Conservation (phyloP, 1,140 invertebrate species). For the Nephila pilipes region DNA sequence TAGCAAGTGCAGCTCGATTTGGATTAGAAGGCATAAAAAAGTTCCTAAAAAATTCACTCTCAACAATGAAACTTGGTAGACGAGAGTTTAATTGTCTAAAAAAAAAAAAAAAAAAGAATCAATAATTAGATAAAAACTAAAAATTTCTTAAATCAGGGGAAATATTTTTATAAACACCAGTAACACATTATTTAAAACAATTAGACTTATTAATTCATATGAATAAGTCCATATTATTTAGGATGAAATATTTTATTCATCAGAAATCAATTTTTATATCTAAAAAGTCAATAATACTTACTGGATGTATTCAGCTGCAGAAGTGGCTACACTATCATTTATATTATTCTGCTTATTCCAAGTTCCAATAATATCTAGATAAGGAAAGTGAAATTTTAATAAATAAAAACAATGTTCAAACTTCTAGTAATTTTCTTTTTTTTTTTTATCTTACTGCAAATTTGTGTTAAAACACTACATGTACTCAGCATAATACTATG, state of each 20-base stretch:
- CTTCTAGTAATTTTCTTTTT: no score
- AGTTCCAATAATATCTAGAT: slow-evolving; percentile 31
- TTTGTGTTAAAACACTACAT: no score
- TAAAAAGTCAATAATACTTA: slow-evolving; percentile 30
- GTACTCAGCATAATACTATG: no score
- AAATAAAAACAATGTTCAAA: background rate
- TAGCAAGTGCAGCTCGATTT: slow-evolving; percentile 36
- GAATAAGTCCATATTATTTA: no score
- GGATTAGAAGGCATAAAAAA: slow-evolving; percentile 67
- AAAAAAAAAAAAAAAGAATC: slow-evolving; percentile 24
- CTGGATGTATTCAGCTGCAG: slow-evolving; percentile 69
- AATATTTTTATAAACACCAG: no score
- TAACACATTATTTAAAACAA: no score
- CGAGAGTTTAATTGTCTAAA: slow-evolving; percentile 67
- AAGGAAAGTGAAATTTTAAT: background rate
- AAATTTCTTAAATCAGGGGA: background rate
- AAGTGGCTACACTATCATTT: slow-evolving; percentile 29
- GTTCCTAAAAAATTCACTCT: slow-evolving; percentile 70
- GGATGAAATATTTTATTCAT: no score
- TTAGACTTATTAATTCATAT: no score
- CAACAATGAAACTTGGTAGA: slow-evolving; percentile 59
- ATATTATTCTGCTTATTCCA: slow-evolving; percentile 48
- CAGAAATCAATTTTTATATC: background rate
- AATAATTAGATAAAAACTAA: background rate
- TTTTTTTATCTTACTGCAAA: no score